Conservation (phyloP, 2,797 vertebrate species). For the Paguma larvata region DNA sequence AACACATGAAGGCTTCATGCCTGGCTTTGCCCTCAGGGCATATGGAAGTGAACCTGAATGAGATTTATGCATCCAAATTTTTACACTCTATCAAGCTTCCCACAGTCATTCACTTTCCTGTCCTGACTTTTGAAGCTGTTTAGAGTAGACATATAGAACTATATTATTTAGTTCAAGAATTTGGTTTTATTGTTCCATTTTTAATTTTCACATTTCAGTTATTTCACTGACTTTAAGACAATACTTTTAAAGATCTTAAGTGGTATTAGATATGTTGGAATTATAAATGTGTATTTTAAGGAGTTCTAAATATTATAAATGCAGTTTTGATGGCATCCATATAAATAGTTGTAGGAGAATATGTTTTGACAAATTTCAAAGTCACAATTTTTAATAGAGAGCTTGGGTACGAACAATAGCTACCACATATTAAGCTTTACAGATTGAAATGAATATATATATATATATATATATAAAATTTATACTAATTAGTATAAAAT, state of each 20-base stretch:
- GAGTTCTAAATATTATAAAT: neutral
- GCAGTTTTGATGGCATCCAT: rapidly evolving
- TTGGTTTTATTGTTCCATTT: conserved; percentile 42
- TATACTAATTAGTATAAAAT: conserved; percentile 43
- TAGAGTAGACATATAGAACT: conserved; percentile 42
- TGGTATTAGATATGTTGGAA: neutral
- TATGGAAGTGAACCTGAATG: conserved; percentile 85
- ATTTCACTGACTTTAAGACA: neutral
- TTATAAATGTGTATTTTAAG: neutral
- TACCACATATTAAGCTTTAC: neutral
- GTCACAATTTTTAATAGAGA: conserved; percentile 39
- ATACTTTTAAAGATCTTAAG: neutral
- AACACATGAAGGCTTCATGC: conserved; percentile 77
- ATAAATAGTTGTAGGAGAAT: neutral
- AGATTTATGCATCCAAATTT: conserved; percentile 79
- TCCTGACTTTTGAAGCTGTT: conserved; percentile 45
- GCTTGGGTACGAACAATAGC: neutral
- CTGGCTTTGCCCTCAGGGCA: conserved; percentile 79
- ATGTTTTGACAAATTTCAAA: conserved; percentile 69
- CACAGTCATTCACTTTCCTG: conserved; percentile 74
- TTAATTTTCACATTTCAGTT: neutral
- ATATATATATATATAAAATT: too few species aligned
- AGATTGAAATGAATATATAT: neutral
- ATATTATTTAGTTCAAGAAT: conserved; percentile 14
- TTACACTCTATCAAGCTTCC: conserved; percentile 73